Conservation (phyloP, 2,797 vertebrate species). For the Catharus ustulatus region DNA sequence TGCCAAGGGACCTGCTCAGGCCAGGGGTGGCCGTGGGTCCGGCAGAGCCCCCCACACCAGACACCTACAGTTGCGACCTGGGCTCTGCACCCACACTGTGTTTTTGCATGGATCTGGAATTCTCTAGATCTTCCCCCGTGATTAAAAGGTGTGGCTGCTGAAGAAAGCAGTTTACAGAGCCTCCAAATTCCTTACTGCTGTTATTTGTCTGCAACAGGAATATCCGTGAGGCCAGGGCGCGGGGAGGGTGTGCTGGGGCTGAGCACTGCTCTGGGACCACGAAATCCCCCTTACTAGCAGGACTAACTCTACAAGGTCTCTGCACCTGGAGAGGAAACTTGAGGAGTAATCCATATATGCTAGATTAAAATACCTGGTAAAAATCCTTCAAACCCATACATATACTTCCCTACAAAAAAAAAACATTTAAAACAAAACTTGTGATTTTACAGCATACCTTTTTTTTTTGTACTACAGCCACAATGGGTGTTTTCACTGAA, state of each 20-base stretch:
- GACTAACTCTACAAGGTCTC: background rate
- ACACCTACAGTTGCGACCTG: accelerated
- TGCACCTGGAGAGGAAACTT: conserved; percentile 61
- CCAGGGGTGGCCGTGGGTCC: accelerated
- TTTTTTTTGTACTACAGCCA: background rate
- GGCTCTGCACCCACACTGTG: background rate
- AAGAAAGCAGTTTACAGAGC: conserved; percentile 50
- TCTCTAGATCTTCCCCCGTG: background rate
- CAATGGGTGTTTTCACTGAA: background rate
- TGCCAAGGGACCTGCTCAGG: background rate
- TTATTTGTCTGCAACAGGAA: conserved; percentile 42
- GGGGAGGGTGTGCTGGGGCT: background rate
- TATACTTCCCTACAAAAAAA: background rate
- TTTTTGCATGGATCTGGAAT: background rate
- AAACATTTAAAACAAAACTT: background rate
- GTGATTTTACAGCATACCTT: background rate
- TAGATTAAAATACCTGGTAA: conserved; percentile 30
- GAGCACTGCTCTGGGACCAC: background rate
- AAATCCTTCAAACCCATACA: conserved; percentile 21
- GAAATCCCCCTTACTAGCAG: background rate
- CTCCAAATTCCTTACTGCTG: conserved; percentile 50
- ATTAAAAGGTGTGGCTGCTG: conserved; percentile 64
- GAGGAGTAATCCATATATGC: background rate
- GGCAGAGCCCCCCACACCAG: accelerated
- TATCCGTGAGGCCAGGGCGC: accelerated